A percentile compares a stretch with the other conserved stretches of the same genome.
These are phyloP conservation scores for Hydroisotoma schaefferi DNA, from an alignment of 2,888 invertebrate species.

Conservation along the genomic window DNA sequence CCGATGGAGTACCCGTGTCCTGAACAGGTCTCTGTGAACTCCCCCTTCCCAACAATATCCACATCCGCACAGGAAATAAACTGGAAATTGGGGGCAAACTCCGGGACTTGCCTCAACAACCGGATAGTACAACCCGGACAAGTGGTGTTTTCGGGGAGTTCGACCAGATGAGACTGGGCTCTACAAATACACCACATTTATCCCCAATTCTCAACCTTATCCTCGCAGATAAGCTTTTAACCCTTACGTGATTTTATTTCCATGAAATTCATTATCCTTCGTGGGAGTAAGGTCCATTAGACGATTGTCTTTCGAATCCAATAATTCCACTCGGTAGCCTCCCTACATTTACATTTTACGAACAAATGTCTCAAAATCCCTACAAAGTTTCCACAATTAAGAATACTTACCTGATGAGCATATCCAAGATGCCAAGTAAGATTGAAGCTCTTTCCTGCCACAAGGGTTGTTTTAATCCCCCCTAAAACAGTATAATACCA, in stretches of 20 bases:
- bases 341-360: slow-evolving; percentile 63
- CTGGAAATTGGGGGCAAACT: slow-evolving; percentile 78
- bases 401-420: slow-evolving; percentile 72
- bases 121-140: slow-evolving; percentile 88
- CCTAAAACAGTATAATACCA: slow-evolving; percentile 62
- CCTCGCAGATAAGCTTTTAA: neutral
- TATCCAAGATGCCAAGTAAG: slow-evolving; percentile 92
- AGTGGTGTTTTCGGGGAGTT: slow-evolving; percentile 70
- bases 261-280: slow-evolving; percentile 70
- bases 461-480: slow-evolving; percentile 70
- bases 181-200: slow-evolving; percentile 56
- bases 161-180: slow-evolving; percentile 75
- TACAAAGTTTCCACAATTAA: neutral
- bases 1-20: slow-evolving; percentile 73
- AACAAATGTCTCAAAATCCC: neutral
- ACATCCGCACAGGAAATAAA: slow-evolving; percentile 97
- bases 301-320: slow-evolving; percentile 79
- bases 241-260: slow-evolving; percentile 81
- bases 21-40: slow-evolving; percentile 78
- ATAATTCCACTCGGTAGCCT: slow-evolving; percentile 80
- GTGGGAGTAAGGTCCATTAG: slow-evolving; percentile 78
- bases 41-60: slow-evolving; percentile 61
- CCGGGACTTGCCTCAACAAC: slow-evolving; percentile 81
- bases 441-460: slow-evolving; percentile 78
- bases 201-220: neutral